Percentiles rank a stretch among this genome's conserved stretches.
Conservation (phyloP, 2,113 vertebrate genomes). For the Phaethornis superciliosus region DNA sequence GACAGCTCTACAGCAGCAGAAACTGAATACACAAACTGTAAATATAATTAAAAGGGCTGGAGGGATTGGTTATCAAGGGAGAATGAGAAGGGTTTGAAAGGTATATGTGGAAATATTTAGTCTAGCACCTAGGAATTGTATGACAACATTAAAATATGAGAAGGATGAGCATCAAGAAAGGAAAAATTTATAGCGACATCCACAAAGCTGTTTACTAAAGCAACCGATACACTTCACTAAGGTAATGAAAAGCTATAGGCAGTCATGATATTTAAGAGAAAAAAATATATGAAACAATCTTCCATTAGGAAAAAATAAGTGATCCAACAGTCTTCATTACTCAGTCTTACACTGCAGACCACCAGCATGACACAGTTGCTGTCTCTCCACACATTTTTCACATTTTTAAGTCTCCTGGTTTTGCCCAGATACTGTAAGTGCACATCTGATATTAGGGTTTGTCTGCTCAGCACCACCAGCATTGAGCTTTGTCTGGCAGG, state of each 20-base stretch:
- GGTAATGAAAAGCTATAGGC: not conserved
- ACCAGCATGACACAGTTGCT: too few relatives aligned
- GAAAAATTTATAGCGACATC: not conserved
- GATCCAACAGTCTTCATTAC: not conserved
- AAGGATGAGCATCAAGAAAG: not conserved
- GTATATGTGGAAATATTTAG: constrained; percentile 39
- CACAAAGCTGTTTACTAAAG: not conserved
- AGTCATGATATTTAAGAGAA: not conserved
- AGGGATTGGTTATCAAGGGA: constrained; percentile 2
- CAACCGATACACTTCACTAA: not conserved
- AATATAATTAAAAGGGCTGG: not conserved
- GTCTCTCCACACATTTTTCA: not conserved
- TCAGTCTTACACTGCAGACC: not conserved
- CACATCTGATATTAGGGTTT: not conserved
- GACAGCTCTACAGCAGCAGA: not conserved
- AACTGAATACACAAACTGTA: not conserved
- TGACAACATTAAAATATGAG: not conserved
- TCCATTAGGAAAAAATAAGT: not conserved
- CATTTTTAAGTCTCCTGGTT: not conserved
- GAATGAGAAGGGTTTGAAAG: not conserved
- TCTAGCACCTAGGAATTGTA: constrained; percentile 2
- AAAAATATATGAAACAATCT: not conserved
- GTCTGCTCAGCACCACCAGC: not conserved
- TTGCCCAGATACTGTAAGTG: not conserved
- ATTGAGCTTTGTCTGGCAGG: not conserved